Percentiles rank a stretch among this genome's conserved stretches.
phyloP scores from a whole-genome alignment of 1,140 invertebrate species.

The Nilaparvata lugens region DNA sequence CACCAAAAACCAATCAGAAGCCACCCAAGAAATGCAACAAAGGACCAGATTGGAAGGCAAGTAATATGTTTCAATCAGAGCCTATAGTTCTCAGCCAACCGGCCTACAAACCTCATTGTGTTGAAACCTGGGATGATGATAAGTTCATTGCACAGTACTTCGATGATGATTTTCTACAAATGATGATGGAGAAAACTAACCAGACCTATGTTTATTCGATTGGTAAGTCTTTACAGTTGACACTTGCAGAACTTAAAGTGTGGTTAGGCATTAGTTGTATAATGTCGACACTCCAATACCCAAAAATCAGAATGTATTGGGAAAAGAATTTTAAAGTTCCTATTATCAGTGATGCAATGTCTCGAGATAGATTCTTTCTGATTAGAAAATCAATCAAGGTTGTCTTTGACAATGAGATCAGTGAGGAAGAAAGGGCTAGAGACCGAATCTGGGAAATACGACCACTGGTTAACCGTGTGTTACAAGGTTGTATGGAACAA shows the following conservation, averaged over 20 bases:
- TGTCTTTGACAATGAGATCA: constrained; percentile 6
- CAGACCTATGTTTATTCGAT: constrained; percentile 4
- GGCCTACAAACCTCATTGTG: too few relatives aligned
- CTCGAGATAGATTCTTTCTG: constrained; percentile 13
- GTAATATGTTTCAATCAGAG: too few relatives aligned
- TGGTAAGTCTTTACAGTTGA: constrained; percentile 9
- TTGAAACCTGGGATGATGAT: too few relatives aligned
- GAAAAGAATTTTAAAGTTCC: constrained; percentile 3
- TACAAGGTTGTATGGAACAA: constrained; percentile 8
- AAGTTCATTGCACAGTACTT: constrained; percentile 6
- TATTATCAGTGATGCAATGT: constrained; percentile 10
- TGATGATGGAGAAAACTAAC: constrained; percentile 11
- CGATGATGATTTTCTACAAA: constrained; percentile 12
- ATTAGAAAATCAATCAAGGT: constrained; percentile 10
- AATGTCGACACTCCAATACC: constrained; percentile 12
- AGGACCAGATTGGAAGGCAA: too few relatives aligned
- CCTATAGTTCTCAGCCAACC: too few relatives aligned
- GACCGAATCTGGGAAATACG: constrained; percentile 14
- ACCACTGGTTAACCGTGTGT: constrained; percentile 10
- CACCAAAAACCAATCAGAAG: too few relatives aligned
- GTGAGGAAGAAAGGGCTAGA: constrained; percentile 5
- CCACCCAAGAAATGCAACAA: too few relatives aligned
- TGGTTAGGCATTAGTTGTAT: constrained; percentile 13
- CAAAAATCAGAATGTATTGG: constrained; percentile 16
- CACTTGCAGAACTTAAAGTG: constrained; percentile 13